phyloP scores from a whole-genome alignment of 1,140 invertebrate species.

The Campodea augens region DNA sequence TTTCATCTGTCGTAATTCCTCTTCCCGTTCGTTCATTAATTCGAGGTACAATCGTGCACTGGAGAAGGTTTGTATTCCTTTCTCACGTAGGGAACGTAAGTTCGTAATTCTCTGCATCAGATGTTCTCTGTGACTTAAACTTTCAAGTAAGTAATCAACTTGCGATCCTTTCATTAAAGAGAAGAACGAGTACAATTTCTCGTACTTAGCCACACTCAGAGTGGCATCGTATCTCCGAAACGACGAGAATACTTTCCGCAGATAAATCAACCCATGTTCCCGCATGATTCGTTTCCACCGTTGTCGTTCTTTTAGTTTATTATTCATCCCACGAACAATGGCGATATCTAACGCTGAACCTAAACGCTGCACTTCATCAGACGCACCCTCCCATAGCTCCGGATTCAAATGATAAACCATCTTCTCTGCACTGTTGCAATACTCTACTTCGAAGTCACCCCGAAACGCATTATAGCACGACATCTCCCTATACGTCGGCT shows the following conservation, averaged over 20 bases:
- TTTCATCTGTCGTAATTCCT: slow-evolving; percentile 32
- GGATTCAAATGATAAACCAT: slow-evolving; percentile 42
- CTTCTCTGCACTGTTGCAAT: slow-evolving; percentile 60
- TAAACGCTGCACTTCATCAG: slow-evolving; percentile 21
- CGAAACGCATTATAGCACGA: slow-evolving; percentile 67
- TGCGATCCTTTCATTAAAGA: slow-evolving; percentile 48
- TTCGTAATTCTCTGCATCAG: slow-evolving; percentile 38
- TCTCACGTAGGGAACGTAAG: slow-evolving; percentile 43
- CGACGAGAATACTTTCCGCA: slow-evolving; percentile 38
- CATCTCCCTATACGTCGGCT: slow-evolving; percentile 30
- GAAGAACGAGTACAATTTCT: slow-evolving; percentile 46
- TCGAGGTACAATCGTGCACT: slow-evolving; percentile 44
- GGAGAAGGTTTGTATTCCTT: slow-evolving; percentile 45
- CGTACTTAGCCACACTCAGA: slow-evolving; percentile 32
- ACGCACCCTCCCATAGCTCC: slow-evolving; percentile 28
- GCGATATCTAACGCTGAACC: slow-evolving; percentile 42
- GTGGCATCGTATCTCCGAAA: slow-evolving; percentile 42
- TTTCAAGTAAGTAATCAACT: slow-evolving; percentile 58
- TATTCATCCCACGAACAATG: slow-evolving; percentile 46
- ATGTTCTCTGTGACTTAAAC: slow-evolving; percentile 44
- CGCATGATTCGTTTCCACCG: slow-evolving; percentile 49
- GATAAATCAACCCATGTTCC: slow-evolving; percentile 56
- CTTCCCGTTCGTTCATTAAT: slow-evolving; percentile 36
- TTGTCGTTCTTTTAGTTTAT: slow-evolving; percentile 45
- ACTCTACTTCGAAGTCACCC: slow-evolving; percentile 70